Evolutionary conservation across 2,113 vertebrate species (phyloP).

Genomic region (Nibea coibor): DNA sequence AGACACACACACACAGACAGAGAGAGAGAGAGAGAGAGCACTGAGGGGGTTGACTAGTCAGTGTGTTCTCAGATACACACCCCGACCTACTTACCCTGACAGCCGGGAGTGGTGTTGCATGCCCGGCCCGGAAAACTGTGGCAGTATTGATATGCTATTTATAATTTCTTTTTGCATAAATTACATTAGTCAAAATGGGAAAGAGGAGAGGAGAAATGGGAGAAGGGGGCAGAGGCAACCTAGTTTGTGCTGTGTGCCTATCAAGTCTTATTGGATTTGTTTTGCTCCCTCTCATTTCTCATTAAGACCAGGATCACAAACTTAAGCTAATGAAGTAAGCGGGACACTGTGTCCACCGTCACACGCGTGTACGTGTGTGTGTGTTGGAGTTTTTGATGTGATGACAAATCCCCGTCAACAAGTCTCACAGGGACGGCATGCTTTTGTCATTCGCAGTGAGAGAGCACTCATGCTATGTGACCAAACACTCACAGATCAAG

Average conservation of each 20-base stretch:
- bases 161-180: conserved; percentile 83
- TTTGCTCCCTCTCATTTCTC: conserved; percentile 52
- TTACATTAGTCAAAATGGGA: conserved; percentile 80
- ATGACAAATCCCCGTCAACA: conserved; percentile 39
- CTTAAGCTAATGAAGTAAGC: conserved; percentile 65
- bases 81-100: conserved; percentile 76
- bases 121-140: conserved; percentile 71
- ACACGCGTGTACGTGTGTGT: background rate
- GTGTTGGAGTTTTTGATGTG: conserved; percentile 25
- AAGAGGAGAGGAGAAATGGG: conserved; percentile 45
- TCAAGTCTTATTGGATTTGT: conserved; percentile 66
- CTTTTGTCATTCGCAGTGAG: conserved; percentile 41
- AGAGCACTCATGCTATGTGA: conserved; percentile 41
- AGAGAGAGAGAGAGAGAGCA: conserved; percentile 27
- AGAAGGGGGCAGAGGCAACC: conserved; percentile 65
- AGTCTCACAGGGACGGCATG: conserved; percentile 28
- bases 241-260: conserved; percentile 63
- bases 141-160: conserved; percentile 82
- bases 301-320: conserved; percentile 65
- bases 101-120: conserved; percentile 69
- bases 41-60: conserved; percentile 30
- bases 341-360: conserved; percentile 12
- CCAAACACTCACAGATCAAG: conserved; percentile 61
- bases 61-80: conserved; percentile 48
- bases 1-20: conserved; percentile 30